Evolutionary conservation across 2,888 invertebrate genomes (phyloP).

Genomic region (Epicampocera succincta): DNA sequence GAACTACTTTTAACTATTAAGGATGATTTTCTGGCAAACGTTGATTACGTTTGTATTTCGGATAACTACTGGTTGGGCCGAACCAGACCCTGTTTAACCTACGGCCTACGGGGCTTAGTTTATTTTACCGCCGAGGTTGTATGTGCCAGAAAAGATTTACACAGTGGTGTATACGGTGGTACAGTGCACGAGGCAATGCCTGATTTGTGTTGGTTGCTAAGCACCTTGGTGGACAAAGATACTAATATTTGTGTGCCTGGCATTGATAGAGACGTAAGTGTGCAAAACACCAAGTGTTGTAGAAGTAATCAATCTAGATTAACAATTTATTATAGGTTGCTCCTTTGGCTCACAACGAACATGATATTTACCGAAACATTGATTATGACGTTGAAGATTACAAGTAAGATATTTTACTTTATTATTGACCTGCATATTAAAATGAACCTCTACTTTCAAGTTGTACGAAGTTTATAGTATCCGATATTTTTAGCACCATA

Average conservation of each 20-base stretch:
- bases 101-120: conserved; percentile 95
- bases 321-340: conserved; percentile 78
- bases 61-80: conserved; percentile 99
- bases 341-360: conserved; percentile 87
- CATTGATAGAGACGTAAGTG: conserved; percentile 89
- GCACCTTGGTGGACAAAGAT: conserved; percentile 91
- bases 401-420: conserved; percentile 82
- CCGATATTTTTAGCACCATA: background rate
- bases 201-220: conserved; percentile 93
- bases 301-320: conserved; percentile 2
- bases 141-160: conserved; percentile 95
- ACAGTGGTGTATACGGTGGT: conserved; percentile 98
- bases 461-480: background rate
- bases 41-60: conserved; percentile 98
- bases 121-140: conserved; percentile 94
- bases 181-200: conserved; percentile 95
- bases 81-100: conserved; percentile 97
- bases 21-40: conserved; percentile 88
- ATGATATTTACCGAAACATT: conserved; percentile 89
- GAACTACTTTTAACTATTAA: conserved; percentile 88
- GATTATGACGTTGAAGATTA: conserved; percentile 93
- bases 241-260: conserved; percentile 93
- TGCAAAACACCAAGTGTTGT: background rate
- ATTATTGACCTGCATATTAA: conserved; percentile 29
- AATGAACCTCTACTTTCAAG: too few species aligned